These are phyloP conservation scores for Bathynomus jamesi DNA, from an alignment of 1,140 invertebrate genomes.

Conservation along the genomic window DNA sequence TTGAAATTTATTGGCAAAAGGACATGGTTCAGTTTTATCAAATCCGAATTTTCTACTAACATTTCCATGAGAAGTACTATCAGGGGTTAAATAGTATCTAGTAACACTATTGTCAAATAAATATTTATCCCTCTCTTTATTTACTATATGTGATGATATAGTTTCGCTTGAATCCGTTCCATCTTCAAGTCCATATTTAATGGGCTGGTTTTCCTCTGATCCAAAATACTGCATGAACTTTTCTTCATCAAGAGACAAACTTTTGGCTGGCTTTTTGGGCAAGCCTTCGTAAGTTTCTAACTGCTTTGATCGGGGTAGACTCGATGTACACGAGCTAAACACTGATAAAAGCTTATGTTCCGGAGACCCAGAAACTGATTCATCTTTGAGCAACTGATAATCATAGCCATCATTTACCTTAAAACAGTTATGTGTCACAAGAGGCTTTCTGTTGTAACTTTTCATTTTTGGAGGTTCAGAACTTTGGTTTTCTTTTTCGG, in stretches of 20 bases:
- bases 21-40: no score
- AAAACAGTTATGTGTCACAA: background rate
- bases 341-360: constrained; percentile 1
- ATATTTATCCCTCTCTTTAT: no score
- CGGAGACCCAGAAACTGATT: background rate
- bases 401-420: background rate
- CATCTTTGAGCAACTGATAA: background rate
- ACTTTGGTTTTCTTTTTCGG: background rate
- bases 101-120: no score
- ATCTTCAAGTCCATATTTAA: constrained; percentile 28
- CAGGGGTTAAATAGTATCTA: no score
- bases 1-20: no score
- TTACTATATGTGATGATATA: no score
- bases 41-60: no score
- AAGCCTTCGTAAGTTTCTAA: constrained; percentile 13
- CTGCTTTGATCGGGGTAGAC: constrained; percentile 16
- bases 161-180: constrained; percentile 12
- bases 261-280: constrained; percentile 14
- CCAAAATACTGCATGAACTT: constrained; percentile 18
- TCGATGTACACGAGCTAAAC: constrained; percentile 20
- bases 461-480: background rate
- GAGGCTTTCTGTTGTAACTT: background rate
- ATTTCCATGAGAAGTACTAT: no score
- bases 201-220: constrained; percentile 17
- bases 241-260: constrained; percentile 25